Evolutionary conservation across 2,888 invertebrate species (phyloP).

Genomic region (Allacma fusca): DNA sequence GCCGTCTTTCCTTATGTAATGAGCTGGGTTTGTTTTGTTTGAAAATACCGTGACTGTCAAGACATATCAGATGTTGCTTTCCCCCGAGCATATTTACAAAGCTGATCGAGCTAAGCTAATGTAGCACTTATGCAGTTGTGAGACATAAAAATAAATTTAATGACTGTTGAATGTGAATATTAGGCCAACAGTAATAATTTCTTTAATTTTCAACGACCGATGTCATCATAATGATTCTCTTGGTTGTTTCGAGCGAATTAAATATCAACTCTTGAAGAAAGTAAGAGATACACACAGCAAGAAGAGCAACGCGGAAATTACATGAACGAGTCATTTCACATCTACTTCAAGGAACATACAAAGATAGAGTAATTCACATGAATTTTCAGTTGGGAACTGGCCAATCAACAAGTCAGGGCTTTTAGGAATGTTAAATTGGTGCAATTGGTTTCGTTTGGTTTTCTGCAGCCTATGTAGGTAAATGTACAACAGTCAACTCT

Average conservation of each 20-base stretch:
- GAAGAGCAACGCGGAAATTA: constrained; percentile 15
- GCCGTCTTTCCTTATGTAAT: too few relatives aligned
- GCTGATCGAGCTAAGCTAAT: not conserved
- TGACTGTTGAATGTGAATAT: not conserved
- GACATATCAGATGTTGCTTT: not conserved
- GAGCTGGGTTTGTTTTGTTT: too few relatives aligned
- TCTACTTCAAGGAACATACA: constrained; percentile 25
- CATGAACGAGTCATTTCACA: constrained; percentile 25
- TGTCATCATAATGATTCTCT: constrained; percentile 3
- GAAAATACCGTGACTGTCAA: not conserved
- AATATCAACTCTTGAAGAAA: not conserved
- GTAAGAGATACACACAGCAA: not conserved
- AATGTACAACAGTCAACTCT: not conserved
- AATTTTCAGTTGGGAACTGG: constrained; percentile 25
- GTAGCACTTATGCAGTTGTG: constrained; percentile 17
- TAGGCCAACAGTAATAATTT: constrained; percentile 23
- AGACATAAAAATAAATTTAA: constrained; percentile 11
- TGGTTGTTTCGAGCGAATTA: not conserved
- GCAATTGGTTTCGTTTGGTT: constrained; percentile 29
- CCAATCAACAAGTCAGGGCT: constrained; percentile 38
- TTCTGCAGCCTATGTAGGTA: constrained; percentile 11
- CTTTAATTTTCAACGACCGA: constrained; percentile 28
- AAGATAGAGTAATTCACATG: constrained; percentile 29
- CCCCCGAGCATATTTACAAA: not conserved
- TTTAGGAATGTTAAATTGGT: constrained; percentile 43